Evolutionary conservation across 2,113 vertebrate genomes (phyloP).

Genomic region (Etia nguti): DNA sequence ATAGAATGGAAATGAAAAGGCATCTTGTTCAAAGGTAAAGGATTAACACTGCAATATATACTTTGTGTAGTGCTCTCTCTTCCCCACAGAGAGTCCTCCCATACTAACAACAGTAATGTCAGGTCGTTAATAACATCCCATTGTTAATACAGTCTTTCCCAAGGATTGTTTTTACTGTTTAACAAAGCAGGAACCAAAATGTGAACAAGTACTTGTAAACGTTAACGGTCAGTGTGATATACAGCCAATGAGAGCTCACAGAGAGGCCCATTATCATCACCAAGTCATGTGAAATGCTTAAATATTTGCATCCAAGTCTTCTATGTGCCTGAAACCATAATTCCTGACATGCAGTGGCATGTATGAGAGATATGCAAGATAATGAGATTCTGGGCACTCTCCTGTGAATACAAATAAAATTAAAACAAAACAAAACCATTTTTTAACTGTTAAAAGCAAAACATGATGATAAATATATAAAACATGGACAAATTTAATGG

Average conservation of each 20-base stretch:
- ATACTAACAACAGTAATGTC: background rate
- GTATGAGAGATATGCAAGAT: background rate
- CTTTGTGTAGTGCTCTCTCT: background rate
- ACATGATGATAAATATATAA: slow-evolving; percentile 48
- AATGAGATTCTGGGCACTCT: slow-evolving; percentile 34
- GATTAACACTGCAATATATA: slow-evolving; percentile 11
- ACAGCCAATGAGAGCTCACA: slow-evolving; percentile 14
- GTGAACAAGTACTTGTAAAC: slow-evolving; percentile 55
- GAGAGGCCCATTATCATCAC: slow-evolving; percentile 2
- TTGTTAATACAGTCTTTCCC: background rate
- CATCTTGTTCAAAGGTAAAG: slow-evolving; percentile 48
- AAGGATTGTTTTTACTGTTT: background rate
- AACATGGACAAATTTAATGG: slow-evolving; percentile 6
- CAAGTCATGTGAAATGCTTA: slow-evolving; percentile 4
- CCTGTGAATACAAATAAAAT: slow-evolving; percentile 30
- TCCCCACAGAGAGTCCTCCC: background rate
- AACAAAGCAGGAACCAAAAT: background rate
- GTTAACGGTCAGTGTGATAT: slow-evolving; percentile 18
- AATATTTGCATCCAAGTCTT: background rate
- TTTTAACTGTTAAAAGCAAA: slow-evolving; percentile 31
- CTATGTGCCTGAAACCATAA: slow-evolving; percentile 28
- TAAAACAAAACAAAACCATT: background rate
- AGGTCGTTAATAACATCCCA: background rate
- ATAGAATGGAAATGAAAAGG: slow-evolving; percentile 48
- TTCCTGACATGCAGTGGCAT: slow-evolving; percentile 41